phyloP scores from a whole-genome alignment of 2,797 vertebrate species.

The Otolemur crassicaudatus region DNA sequence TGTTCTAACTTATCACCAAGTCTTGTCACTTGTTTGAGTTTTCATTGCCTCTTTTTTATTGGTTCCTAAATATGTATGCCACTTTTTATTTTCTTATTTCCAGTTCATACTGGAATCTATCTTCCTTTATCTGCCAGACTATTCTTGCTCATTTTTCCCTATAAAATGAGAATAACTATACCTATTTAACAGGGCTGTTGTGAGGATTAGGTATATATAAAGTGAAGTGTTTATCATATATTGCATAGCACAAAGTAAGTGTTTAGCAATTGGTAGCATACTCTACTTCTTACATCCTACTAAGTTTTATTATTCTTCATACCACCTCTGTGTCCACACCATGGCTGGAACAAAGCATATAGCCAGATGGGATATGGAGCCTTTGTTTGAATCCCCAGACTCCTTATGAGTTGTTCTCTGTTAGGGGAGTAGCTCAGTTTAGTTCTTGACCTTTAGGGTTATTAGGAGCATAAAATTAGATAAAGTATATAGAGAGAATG shows the following conservation, averaged over 20 bases:
- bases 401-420: background rate
- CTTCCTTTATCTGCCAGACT: background rate
- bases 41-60: background rate
- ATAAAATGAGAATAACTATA: background rate
- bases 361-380: background rate
- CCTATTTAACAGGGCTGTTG: background rate
- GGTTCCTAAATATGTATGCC: background rate
- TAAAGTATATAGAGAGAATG: background rate
- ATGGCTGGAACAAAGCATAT: background rate
- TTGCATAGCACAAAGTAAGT: background rate
- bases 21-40: slow-evolving; percentile 11
- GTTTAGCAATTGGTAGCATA: background rate
- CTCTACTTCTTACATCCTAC: background rate
- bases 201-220: background rate
- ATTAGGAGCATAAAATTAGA: background rate
- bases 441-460: background rate
- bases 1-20: background rate
- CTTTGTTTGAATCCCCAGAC: background rate
- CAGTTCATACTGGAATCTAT: background rate
- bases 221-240: background rate
- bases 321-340: background rate
- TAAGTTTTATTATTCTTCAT: background rate
- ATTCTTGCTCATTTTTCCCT: slow-evolving; percentile 28
- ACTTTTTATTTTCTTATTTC: background rate
- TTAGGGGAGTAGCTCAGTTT: background rate